Evolutionary conservation across 2,888 invertebrate species (phyloP), one percentile per base, ranked within the genome.

Genomic region (Microplitis manilae): DNA sequence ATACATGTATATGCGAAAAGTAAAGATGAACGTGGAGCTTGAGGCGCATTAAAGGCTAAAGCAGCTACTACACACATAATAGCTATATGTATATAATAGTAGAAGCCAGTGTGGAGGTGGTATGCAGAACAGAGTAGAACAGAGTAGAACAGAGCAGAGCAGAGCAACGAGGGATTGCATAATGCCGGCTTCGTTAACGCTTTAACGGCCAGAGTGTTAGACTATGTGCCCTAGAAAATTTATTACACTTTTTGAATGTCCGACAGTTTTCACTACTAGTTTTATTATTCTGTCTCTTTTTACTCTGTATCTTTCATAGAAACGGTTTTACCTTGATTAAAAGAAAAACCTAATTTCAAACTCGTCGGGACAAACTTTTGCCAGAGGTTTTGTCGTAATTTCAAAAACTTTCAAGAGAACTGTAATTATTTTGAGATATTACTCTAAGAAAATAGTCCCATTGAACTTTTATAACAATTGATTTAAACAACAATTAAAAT

Each of bases 121-220:
- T 13, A 50, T 50, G 50, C 50, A 50, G 40, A 39, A 72, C 6
- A 62, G 13, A 15, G 72, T 6, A 61, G 13, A 20, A n/a, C 50
- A 50, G 65, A 8, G 50, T 9, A 50, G 40, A 39, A 72, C 6
- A 62, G 13, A 15, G 72, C 13, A 61, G 13, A 20, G 20, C 50
- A 30, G 65, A 8, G 39, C 61, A 59, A 74, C 60, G 59, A 68
- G 74, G 17, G 39, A 38, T 75, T 69, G 75, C 62, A 75, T 75
- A 75, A 75, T 75, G 68, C 62, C 68, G 41, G 68, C 62, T 69
- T 40, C 68, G 75, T 75, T 75, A 75, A 69, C 62, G 68, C 68
- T 75, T 61, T 75, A 75, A 75, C 68, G 61, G 39, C n/a, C 61
- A 40, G 20, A 59, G 39, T 59, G 39, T 65, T 38, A 61, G 60